Evolutionary conservation across 1,140 invertebrate species (phyloP), one percentile per base, ranked within the genome.

Genomic region (Mya arenaria): DNA sequence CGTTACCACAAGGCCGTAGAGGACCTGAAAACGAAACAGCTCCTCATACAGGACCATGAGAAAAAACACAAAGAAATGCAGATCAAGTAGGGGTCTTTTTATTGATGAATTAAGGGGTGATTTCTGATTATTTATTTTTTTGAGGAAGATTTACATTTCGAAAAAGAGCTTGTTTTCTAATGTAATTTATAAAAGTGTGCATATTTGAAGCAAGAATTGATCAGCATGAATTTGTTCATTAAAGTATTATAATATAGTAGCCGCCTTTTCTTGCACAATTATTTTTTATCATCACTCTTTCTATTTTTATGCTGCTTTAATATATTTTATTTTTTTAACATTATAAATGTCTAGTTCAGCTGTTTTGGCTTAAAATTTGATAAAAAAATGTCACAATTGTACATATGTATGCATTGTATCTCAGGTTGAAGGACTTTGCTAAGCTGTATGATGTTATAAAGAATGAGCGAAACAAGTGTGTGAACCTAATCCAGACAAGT

Each of bases 381-480:
- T 13, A 48, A 48, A 48, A n/a, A 48, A 48, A 48, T 48, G 10
- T 13, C 13, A 13, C 10, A 60, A 25, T 10, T 19, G 56, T 66
- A 37, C 15, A 28, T 19, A 34, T 62, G 23, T 28, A 71, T 56
- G 37, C 60, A 62, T 60, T 39, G 13, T 68, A 15, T 85, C 81
- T 13, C 69, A 92, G 91, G 71, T 88, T 93, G 72, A 92, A 92
- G 84, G 91, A 92, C 32, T 93, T 93, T 89, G 91, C 92, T 58
- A 91, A 92, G 83, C 82, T 92, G 55, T 92, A 93, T 85, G 92
- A 93, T 83, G 86, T 92, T 8, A 93, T 93, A 63, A 93, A 93
- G 85, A 93, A 92, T 77, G 92, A 93, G 73, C 79, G 92, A 15
- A 93, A 93, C 81, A 93, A 93, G 71, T 93, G 91, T 85, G 92